phyloP scores from a whole-genome alignment of 2,888 invertebrate genomes.

The Macrophya annulata region DNA sequence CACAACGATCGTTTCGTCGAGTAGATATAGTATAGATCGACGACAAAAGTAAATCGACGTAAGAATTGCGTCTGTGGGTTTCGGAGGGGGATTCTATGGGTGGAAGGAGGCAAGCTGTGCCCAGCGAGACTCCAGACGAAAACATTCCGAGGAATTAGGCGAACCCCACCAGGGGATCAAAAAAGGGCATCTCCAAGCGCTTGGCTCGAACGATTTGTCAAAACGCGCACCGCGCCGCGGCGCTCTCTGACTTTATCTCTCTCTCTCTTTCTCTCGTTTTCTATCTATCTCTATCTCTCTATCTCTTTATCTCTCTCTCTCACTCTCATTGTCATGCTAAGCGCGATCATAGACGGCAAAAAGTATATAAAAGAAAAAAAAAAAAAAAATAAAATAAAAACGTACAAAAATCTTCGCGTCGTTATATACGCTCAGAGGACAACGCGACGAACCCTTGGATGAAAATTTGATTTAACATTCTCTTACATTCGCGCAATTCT shows the following conservation, averaged over 20 bases:
- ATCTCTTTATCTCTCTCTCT: conserved; percentile 70
- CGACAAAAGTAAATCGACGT: conserved; percentile 33
- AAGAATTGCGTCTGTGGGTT: conserved; percentile 34
- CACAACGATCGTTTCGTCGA: neutral
- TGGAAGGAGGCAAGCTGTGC: conserved; percentile 75
- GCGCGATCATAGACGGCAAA: conserved; percentile 66
- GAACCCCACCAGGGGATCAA: conserved; percentile 71
- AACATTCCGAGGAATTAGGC: conserved; percentile 78
- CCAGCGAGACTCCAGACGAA: conserved; percentile 76
- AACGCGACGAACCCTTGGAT: neutral
- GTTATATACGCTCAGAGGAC: conserved; percentile 31
- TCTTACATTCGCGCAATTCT: conserved; percentile 14
- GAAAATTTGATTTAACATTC: conserved; percentile 42
- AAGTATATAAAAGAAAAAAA: neutral
- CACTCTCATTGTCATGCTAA: conserved; percentile 74
- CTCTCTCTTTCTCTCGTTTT: conserved; percentile 65
- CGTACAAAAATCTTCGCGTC: neutral
- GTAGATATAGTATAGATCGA: neutral
- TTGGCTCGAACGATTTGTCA: conserved; percentile 73
- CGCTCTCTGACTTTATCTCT: conserved; percentile 49
- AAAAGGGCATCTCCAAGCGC: conserved; percentile 57
- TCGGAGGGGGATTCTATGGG: conserved; percentile 59
- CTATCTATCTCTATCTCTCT: conserved; percentile 71
- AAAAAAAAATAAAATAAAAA: neutral
- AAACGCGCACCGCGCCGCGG: conserved; percentile 69